Conservation (phyloP, 1,140 invertebrate genomes). For the Trichomalopsis sarcophagae region DNA sequence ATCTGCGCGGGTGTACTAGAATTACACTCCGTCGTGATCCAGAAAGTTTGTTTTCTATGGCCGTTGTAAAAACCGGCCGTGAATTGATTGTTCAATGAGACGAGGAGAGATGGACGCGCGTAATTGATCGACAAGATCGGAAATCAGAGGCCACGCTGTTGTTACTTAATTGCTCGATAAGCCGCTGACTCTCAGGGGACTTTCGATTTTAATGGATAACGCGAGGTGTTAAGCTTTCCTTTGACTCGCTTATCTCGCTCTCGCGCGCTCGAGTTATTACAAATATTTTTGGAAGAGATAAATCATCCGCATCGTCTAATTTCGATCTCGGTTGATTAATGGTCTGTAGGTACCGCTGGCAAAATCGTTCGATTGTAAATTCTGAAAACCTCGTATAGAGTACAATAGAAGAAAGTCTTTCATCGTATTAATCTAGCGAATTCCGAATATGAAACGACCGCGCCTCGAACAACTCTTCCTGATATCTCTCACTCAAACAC, state of each 20-base stretch:
- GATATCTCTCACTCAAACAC: not conserved
- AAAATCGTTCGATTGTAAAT: not conserved
- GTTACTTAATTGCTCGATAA: not conserved
- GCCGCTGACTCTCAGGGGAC: not conserved
- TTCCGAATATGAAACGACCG: not conserved
- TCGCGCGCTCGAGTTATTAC: not conserved
- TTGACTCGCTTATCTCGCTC: not conserved
- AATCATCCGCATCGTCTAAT: not conserved
- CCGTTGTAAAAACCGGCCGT: not conserved
- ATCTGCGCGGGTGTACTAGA: not conserved
- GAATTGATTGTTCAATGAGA: not conserved
- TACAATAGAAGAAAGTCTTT: too few relatives aligned
- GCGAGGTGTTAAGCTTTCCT: not conserved
- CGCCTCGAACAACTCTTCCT: not conserved
- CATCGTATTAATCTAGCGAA: too few relatives aligned
- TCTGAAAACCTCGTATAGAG: not conserved
- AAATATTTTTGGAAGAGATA: not conserved
- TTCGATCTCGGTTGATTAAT: not conserved
- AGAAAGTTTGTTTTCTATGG: not conserved
- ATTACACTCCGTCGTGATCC: too few relatives aligned
- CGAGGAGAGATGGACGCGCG: not conserved
- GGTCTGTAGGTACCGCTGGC: not conserved
- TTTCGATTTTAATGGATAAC: not conserved
- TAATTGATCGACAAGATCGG: not conserved
- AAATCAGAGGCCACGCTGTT: not conserved